Evolutionary conservation across 2,888 invertebrate genomes (phyloP).

Genomic region (Melolontha melolontha): DNA sequence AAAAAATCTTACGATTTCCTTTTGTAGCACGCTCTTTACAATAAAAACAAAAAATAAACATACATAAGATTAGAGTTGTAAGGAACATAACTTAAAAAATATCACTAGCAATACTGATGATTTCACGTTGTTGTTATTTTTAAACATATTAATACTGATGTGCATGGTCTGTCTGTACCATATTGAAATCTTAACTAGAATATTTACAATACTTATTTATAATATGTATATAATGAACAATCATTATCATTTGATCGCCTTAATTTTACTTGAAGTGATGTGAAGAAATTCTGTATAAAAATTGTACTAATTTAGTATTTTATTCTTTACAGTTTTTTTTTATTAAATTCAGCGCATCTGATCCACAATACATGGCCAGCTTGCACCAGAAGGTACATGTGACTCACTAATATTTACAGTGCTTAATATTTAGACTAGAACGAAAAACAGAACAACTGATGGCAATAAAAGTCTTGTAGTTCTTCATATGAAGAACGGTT

Average conservation of each 20-base stretch:
- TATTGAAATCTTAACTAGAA: constrained; percentile 43
- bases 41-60: constrained; percentile 50
- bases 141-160: constrained; percentile 59
- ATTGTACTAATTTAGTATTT: constrained; percentile 61
- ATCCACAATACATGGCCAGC: constrained; percentile 5
- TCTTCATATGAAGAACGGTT: background rate
- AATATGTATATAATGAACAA: constrained; percentile 34
- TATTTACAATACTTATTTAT: constrained; percentile 40
- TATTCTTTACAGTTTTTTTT: constrained; percentile 45
- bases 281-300: constrained; percentile 61
- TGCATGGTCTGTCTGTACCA: constrained; percentile 56
- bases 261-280: constrained; percentile 51
- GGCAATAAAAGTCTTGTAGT: constrained; percentile 36
- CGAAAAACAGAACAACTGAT: constrained; percentile 39
- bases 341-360: constrained; percentile 8
- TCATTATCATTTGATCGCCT: constrained; percentile 23
- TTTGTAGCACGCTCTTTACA: constrained; percentile 24
- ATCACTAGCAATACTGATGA: constrained; percentile 64
- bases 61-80: constrained; percentile 27
- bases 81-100: constrained; percentile 48
- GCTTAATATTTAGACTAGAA: constrained; percentile 56
- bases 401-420: constrained; percentile 58
- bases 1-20: constrained; percentile 38
- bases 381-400: constrained; percentile 42
- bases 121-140: constrained; percentile 48